These are phyloP conservation scores for Tragelaphus strepsiceros DNA, from an alignment of 2,113 vertebrate species.

Conservation along the genomic window DNA sequence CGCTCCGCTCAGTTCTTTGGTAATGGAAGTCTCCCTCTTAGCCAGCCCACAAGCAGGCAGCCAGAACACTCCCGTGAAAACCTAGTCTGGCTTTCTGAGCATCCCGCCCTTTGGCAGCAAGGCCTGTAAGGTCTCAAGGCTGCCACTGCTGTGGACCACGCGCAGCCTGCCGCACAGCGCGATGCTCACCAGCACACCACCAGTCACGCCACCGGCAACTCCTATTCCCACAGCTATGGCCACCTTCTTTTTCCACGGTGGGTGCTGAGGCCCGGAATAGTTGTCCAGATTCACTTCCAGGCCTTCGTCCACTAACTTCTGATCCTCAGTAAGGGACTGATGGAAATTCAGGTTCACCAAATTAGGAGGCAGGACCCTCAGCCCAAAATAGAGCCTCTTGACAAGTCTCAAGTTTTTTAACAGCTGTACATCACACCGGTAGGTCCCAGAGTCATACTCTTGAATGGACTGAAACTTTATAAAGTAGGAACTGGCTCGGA, in stretches of 20 bases:
- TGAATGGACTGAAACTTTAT: conserved; percentile 75
- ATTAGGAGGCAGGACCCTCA: conserved; percentile 80
- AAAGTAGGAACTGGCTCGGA: conserved; percentile 35
- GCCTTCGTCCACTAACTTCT: conserved; percentile 51
- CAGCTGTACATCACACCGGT: conserved; percentile 87
- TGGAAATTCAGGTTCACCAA: conserved; percentile 82
- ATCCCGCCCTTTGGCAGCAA: not conserved
- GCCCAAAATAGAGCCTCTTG: conserved; percentile 87
- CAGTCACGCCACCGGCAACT: not conserved
- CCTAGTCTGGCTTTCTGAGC: not conserved
- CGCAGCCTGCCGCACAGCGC: not conserved
- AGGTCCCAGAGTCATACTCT: conserved; percentile 88
- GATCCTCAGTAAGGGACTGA: conserved; percentile 69
- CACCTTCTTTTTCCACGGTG: not conserved
- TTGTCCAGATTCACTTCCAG: not conserved
- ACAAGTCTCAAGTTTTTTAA: conserved; percentile 69
- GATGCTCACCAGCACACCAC: not conserved
- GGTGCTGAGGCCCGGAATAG: not conserved
- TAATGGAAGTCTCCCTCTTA: not conserved
- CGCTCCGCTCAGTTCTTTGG: not conserved
- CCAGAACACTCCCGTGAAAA: not conserved
- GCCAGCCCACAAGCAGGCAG: not conserved
- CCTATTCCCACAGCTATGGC: not conserved
- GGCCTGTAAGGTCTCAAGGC: not conserved
- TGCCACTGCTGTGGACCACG: rapidly evolving